Evolutionary conservation across 2,113 vertebrate genomes (phyloP).

Genomic region (Etheostoma cragini): DNA sequence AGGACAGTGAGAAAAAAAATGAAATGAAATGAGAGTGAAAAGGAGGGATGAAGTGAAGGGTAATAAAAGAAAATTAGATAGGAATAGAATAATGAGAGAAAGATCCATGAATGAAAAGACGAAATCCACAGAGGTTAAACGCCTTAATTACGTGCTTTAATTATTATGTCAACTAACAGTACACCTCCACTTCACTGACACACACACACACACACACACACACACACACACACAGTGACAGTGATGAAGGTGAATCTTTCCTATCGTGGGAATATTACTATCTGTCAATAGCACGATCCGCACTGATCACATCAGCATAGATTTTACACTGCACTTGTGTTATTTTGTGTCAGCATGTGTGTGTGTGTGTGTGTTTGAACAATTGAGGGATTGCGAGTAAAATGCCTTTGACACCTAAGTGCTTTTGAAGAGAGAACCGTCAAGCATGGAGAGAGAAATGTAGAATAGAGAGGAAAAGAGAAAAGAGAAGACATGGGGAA

Average conservation of each 20-base stretch:
- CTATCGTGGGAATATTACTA: conserved; percentile 67
- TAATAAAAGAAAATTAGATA: conserved; percentile 35
- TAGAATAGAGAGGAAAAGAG: conserved; percentile 42
- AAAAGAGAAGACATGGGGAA: conserved; percentile 41
- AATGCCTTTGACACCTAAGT: conserved; percentile 77
- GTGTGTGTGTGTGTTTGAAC: conserved; percentile 52
- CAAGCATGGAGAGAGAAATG: conserved; percentile 43
- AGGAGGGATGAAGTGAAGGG: conserved; percentile 8
- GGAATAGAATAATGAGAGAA: conserved; percentile 33
- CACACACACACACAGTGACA: conserved; percentile 48
- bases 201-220: neutral
- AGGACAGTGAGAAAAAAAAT: conserved; percentile 5
- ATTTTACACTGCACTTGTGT: conserved; percentile 68
- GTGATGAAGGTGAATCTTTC: conserved; percentile 76
- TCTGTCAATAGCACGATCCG: conserved; percentile 69
- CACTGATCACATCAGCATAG: conserved; percentile 79
- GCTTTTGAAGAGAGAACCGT: conserved; percentile 57
- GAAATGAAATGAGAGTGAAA: conserved; percentile 24
- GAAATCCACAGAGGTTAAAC: conserved; percentile 37
- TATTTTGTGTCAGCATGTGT: conserved; percentile 43
- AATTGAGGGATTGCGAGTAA: conserved; percentile 72
- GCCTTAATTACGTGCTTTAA: conserved; percentile 35
- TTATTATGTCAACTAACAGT: conserved; percentile 47
- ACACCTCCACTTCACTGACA: neutral
- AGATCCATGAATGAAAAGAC: conserved; percentile 8